Evolutionary conservation across 2,888 invertebrate species (phyloP).

Genomic region (Drosophila stalkeri): DNA sequence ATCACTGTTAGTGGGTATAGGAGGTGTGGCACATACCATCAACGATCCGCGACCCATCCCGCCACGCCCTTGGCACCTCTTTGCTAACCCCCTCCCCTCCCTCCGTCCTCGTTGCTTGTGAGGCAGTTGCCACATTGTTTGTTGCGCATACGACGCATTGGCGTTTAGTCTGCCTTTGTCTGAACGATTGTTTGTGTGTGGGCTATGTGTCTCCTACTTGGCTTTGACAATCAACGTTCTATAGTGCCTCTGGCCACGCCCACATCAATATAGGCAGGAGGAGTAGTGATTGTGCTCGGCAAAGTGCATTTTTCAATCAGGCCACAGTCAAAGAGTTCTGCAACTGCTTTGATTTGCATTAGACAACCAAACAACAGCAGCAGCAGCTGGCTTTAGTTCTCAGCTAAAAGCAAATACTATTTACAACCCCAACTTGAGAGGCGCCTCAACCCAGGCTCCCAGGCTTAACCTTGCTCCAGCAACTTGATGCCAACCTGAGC

Average conservation of each 20-base stretch:
- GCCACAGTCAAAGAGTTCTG: slow-evolving; percentile 20
- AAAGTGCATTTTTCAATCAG: slow-evolving; percentile 49
- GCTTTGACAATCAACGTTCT: slow-evolving; percentile 56
- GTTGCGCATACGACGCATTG: slow-evolving; percentile 55
- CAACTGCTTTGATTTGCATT: slow-evolving; percentile 26
- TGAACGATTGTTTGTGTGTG: not conserved
- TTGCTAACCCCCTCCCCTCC: not conserved
- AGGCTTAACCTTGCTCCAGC: not conserved
- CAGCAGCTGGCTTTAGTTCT: slow-evolving; percentile 24
- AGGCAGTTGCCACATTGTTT: slow-evolving; percentile 51
- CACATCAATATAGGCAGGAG: slow-evolving; percentile 26
- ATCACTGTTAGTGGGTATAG: slow-evolving; percentile 48
- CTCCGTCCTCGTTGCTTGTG: not conserved
- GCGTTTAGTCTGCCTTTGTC: slow-evolving; percentile 31
- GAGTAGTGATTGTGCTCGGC: not conserved
- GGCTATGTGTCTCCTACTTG: slow-evolving; percentile 17
- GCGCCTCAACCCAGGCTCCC: not conserved
- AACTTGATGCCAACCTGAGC: not conserved
- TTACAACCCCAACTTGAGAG: slow-evolving; percentile 20
- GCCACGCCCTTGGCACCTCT: slow-evolving; percentile 10
- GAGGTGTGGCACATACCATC: slow-evolving; percentile 5
- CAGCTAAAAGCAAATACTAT: slow-evolving; percentile 44
- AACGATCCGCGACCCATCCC: slow-evolving; percentile 14
- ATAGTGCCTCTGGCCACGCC: slow-evolving; percentile 38
- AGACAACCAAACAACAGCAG: slow-evolving; percentile 19